These are phyloP conservation scores for Pandemis corylana DNA, from an alignment of 2,888 invertebrate species.

Conservation along the genomic window DNA sequence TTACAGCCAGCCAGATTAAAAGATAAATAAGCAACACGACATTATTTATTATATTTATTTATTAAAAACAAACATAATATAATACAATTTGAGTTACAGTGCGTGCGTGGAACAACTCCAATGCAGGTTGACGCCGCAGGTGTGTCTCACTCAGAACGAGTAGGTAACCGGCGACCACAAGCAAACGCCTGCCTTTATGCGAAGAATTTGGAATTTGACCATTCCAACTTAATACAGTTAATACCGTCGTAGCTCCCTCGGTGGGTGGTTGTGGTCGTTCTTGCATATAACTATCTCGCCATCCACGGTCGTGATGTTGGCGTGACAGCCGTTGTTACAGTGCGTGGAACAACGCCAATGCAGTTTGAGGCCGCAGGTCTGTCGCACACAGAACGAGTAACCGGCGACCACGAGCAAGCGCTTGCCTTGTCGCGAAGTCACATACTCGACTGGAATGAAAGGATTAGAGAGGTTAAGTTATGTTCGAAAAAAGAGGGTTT, in stretches of 20 bases:
- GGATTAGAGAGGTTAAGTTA: neutral
- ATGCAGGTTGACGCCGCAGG: neutral
- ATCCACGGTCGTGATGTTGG: neutral
- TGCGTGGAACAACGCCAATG: constrained; percentile 24
- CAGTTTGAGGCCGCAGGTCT: neutral
- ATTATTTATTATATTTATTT: no score
- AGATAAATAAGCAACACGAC: no score
- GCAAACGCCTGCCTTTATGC: neutral
- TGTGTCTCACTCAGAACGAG: neutral
- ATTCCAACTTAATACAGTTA: no score
- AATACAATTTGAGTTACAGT: no score
- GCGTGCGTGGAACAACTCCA: constrained; percentile 21
- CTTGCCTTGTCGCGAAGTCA: neutral
- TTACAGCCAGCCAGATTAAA: no score
- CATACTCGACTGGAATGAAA: neutral
- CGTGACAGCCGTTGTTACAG: constrained; percentile 17
- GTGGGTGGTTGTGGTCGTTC: constrained; percentile 10
- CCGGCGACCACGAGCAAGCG: neutral
- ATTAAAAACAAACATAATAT: no score
- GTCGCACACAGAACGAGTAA: constrained; percentile 10
- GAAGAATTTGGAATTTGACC: neutral
- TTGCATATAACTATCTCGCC: neutral
- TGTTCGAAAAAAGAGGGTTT: neutral
- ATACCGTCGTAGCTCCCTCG: neutral
- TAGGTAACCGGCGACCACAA: neutral